Percentiles rank a stretch among this genome's conserved stretches.
phyloP scores from a whole-genome alignment of 2,888 invertebrate genomes.

The Thecophora atra region DNA sequence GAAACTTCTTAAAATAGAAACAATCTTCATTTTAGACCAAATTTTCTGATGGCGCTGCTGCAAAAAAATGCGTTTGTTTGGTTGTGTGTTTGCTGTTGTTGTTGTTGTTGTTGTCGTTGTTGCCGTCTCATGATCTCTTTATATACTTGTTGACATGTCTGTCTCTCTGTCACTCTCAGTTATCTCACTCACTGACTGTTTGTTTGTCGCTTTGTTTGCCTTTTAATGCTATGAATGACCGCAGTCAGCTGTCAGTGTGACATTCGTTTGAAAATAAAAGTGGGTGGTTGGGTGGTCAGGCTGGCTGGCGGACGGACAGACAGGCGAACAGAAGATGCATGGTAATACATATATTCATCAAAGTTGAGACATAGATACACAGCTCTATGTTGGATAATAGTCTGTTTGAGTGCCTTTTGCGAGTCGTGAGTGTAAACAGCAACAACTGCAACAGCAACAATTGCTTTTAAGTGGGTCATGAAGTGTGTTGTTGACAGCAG shows the following conservation, averaged over 20 bases:
- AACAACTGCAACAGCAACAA: conserved; percentile 8
- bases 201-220: conserved; percentile 4
- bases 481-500: conserved; percentile 18
- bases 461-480: conserved; percentile 28
- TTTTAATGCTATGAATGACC: conserved; percentile 43
- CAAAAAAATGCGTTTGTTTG: not conserved
- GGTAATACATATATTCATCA: too few species aligned
- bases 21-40: conserved; percentile 5
- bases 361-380: not conserved
- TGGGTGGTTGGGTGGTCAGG: not conserved
- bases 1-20: not conserved
- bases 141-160: not conserved
- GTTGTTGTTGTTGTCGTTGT: not conserved
- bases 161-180: not conserved
- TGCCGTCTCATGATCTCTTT: not conserved
- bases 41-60: conserved; percentile 1
- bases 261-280: conserved; percentile 32
- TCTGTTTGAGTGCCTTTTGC: not conserved
- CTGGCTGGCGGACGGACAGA: not conserved
- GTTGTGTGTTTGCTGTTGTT: too few species aligned
- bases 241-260: conserved; percentile 45
- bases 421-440: not conserved
- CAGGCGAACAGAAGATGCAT: too few species aligned
- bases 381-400: too few species aligned
- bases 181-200: not conserved